Conservation (phyloP, 2,888 invertebrate species). For the Barypeithes pellucidus region DNA sequence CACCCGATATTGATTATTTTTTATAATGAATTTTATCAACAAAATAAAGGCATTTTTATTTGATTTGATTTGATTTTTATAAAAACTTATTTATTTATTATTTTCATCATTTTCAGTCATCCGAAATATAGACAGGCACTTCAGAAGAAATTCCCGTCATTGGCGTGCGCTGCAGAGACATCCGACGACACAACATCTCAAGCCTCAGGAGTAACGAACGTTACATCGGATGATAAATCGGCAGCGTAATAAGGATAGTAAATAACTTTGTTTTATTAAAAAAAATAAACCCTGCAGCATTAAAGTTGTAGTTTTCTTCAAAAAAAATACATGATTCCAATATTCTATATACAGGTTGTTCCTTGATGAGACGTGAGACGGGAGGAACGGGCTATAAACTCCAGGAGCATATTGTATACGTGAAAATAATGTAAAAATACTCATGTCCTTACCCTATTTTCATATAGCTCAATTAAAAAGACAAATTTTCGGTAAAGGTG, state of each 20-base stretch:
- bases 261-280: slow-evolving; percentile 36
- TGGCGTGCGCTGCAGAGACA: slow-evolving; percentile 75
- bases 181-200: slow-evolving; percentile 78
- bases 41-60: not conserved
- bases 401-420: too few relatives aligned
- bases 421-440: too few relatives aligned
- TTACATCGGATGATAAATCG: slow-evolving; percentile 78
- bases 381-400: too few relatives aligned
- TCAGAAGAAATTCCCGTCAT: slow-evolving; percentile 84
- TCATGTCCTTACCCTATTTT: too few relatives aligned
- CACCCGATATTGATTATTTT: too few relatives aligned
- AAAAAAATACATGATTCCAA: not conserved
- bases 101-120: slow-evolving; percentile 79
- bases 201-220: slow-evolving; percentile 80
- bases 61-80: too few relatives aligned
- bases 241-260: slow-evolving; percentile 71
- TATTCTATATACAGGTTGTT: too few relatives aligned
- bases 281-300: slow-evolving; percentile 52
- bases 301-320: not conserved
- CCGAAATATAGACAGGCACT: slow-evolving; percentile 86
- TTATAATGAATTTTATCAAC: too few relatives aligned
- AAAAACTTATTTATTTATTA: not conserved
- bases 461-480: too few relatives aligned
- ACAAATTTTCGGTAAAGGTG: too few relatives aligned
- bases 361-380: too few relatives aligned